Evolutionary conservation across 2,888 invertebrate genomes (phyloP).

Genomic region (Cyclophora punctaria): DNA sequence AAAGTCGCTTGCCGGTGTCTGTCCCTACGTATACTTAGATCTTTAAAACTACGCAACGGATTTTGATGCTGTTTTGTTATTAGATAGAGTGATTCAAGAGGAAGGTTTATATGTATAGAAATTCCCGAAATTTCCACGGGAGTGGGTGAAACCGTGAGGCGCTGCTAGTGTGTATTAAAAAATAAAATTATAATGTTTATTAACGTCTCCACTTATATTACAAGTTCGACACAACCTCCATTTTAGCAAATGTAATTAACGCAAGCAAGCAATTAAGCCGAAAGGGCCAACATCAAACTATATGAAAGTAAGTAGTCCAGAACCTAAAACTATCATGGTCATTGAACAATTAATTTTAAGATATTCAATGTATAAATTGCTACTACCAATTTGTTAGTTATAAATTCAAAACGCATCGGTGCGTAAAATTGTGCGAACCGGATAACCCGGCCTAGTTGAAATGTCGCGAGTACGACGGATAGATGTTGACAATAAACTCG

Average conservation of each 20-base stretch:
- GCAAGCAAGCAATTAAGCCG: constrained; percentile 4
- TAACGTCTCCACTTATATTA: too few relatives aligned
- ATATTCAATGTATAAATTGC: constrained; percentile 68
- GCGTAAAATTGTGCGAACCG: constrained; percentile 69
- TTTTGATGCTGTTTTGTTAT: too few relatives aligned
- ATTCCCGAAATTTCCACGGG: too few relatives aligned
- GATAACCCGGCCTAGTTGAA: constrained; percentile 38
- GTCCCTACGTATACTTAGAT: too few relatives aligned
- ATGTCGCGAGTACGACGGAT: not conserved
- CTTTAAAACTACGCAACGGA: too few relatives aligned
- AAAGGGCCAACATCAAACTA: constrained; percentile 11
- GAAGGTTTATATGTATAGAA: too few relatives aligned
- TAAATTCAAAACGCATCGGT: constrained; percentile 72
- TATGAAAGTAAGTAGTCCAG: constrained; percentile 12
- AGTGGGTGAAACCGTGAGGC: too few relatives aligned
- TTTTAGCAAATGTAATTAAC: not conserved
- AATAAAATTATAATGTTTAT: too few relatives aligned
- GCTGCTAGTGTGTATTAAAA: too few relatives aligned
- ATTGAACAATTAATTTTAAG: constrained; percentile 63
- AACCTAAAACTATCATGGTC: constrained; percentile 40
- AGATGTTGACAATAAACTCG: too few relatives aligned
- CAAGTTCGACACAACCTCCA: not conserved
- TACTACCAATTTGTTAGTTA: constrained; percentile 70
- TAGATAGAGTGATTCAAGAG: too few relatives aligned
- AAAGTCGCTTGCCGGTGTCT: too few relatives aligned